phyloP scores from a whole-genome alignment of 2,113 vertebrate genomes.

The Ariopsis seemanni region DNA sequence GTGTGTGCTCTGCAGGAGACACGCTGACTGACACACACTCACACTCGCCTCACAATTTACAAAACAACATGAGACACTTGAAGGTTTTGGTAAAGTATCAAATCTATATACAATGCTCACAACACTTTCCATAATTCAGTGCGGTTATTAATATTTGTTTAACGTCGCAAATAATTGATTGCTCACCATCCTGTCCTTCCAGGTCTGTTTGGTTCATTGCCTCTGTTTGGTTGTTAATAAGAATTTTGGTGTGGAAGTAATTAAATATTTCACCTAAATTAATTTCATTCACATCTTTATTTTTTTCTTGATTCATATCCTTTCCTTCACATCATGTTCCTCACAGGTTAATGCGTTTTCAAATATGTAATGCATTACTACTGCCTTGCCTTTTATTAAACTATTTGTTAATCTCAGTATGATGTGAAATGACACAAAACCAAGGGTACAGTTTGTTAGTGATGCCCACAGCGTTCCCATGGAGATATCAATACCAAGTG shows the following conservation, averaged over 20 bases:
- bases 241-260: neutral
- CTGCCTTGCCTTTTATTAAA: neutral
- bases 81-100: conserved; percentile 19
- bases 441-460: conserved; percentile 55
- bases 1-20: conserved; percentile 63
- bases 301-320: neutral
- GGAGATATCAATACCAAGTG: conserved; percentile 64
- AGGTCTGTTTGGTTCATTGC: neutral
- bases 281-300: neutral
- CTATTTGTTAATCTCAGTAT: conserved; percentile 43
- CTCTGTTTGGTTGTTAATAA: neutral
- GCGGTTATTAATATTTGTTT: neutral
- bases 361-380: conserved; percentile 10
- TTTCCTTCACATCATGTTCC: neutral
- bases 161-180: neutral
- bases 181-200: neutral
- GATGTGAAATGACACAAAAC: conserved; percentile 57
- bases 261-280: conserved; percentile 13
- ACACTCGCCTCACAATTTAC: neutral
- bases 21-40: conserved; percentile 28
- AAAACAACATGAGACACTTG: conserved; percentile 5
- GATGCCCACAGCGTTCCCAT: conserved; percentile 67
- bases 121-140: neutral
- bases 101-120: neutral
- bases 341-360: neutral